A percentile compares a stretch with the other conserved stretches of the same genome.
These are phyloP conservation scores for Dendrocopos noguchii DNA, from an alignment of 2,113 vertebrate genomes.

Conservation along the genomic window DNA sequence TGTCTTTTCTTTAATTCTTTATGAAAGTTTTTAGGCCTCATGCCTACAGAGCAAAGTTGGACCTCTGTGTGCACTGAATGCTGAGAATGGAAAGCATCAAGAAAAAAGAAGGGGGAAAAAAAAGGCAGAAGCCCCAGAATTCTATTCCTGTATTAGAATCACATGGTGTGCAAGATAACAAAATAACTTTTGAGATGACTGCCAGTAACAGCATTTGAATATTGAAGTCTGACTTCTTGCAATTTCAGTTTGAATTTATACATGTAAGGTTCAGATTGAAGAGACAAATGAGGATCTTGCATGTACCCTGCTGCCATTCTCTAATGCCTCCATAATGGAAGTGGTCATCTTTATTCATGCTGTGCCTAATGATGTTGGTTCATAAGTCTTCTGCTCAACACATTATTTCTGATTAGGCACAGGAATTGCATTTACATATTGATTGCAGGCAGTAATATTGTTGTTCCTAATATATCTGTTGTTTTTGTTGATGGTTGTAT, in stretches of 20 bases:
- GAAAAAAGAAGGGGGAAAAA: background rate
- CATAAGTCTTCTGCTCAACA: background rate
- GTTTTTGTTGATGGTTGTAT: background rate
- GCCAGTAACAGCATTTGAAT: background rate
- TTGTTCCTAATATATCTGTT: background rate
- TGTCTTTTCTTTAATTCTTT: background rate
- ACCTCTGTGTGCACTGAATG: background rate
- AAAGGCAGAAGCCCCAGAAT: background rate
- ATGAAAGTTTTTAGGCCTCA: background rate
- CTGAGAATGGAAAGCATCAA: background rate
- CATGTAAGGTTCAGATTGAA: background rate
- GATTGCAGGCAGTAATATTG: background rate
- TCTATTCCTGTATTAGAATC: background rate
- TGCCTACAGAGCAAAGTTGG: background rate
- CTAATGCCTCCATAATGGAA: background rate
- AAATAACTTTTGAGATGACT: background rate
- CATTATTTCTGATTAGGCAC: background rate
- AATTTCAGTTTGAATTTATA: background rate
- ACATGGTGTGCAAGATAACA: background rate
- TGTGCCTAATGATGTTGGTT: background rate
- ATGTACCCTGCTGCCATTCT: background rate
- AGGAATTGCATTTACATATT: constrained; percentile 31
- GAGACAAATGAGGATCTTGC: background rate
- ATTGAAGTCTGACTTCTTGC: background rate
- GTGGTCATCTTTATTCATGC: background rate